Evolutionary conservation across 2,888 invertebrate genomes (phyloP), one percentile per base, ranked within the genome.

Genomic region (Mimumesa dahlbomi): DNA sequence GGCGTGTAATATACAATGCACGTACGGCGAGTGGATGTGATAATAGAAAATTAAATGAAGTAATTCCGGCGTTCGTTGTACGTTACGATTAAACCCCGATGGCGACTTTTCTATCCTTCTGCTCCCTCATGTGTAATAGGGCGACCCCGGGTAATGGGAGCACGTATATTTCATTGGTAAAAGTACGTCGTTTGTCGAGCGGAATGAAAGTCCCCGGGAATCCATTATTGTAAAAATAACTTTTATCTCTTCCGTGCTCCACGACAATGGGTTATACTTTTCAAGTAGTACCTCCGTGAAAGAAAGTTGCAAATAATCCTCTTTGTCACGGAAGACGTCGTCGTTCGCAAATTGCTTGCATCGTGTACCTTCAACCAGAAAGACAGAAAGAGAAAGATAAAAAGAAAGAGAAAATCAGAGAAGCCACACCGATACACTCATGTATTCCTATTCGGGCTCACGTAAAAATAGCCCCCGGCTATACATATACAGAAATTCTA

Each of bases 201-300:
- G n/a, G 16, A 62, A 57, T 53, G 56, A 29, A 22, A 53, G 63
- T 22, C 38, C 49, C n/a, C 42, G 18, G 18, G 52, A 38, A 71
- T 71, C 57, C 71, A 63, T 71, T 71, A 71, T 71, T 71, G 31
- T 53, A 71, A 70, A 71, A 71, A 71, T 71, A 71, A 71, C 71
- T 64, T 71, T 71, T 71, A 71, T 70, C 71, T 71, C 53, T 53
- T 63, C 57, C 69, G 14, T 6, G 43, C 45, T 14, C 71, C 21
- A 45, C 56, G 49, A 70, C 71, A 63, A 71, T 63, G 71, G 57
- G 57, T 62, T 62, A 62, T 53, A 53, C 52, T 71, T 43, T n/a
- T 42, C 29, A 7, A 3, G 48, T n/a, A 46, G 48, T n/a, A 46
- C 9, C 25, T 46, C 7, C 22, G 43, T 29, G 45, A 43, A 31